Conservation (phyloP, 1,140 invertebrate genomes). For the Lanistes nyassanus region DNA sequence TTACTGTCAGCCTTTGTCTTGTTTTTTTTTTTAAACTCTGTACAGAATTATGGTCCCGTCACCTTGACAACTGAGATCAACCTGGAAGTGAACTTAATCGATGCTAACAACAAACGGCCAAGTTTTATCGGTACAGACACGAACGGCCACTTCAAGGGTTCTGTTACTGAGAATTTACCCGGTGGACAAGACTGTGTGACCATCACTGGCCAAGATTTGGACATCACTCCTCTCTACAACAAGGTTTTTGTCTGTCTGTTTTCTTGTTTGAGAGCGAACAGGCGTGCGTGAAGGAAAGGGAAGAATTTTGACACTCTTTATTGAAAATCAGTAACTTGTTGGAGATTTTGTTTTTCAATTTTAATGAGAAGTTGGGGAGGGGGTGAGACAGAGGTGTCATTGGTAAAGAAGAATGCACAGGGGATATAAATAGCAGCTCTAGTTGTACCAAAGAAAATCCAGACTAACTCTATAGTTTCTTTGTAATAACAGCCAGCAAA, state of each 20-base stretch:
- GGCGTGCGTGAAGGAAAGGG: no score
- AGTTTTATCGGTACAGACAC: conserved; percentile 47
- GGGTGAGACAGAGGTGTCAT: no score
- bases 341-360: no score
- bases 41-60: conserved; percentile 52
- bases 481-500: no score
- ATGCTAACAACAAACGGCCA: conserved; percentile 55
- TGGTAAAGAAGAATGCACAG: no score
- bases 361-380: no score
- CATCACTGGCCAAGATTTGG: not conserved
- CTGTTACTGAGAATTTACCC: conserved; percentile 49
- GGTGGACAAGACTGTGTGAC: not conserved
- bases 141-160: conserved; percentile 46
- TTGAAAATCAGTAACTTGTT: no score
- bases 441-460: no score
- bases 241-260: not conserved
- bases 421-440: no score
- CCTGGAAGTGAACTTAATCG: conserved; percentile 45
- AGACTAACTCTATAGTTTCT: no score
- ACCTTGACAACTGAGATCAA: conserved; percentile 49
- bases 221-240: not conserved
- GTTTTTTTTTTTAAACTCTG: not conserved
- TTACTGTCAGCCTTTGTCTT: not conserved
- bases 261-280: no score
- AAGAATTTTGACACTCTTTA: no score